phyloP scores from a whole-genome alignment of 2,888 invertebrate genomes.

The Lasioglossum villosulum region DNA sequence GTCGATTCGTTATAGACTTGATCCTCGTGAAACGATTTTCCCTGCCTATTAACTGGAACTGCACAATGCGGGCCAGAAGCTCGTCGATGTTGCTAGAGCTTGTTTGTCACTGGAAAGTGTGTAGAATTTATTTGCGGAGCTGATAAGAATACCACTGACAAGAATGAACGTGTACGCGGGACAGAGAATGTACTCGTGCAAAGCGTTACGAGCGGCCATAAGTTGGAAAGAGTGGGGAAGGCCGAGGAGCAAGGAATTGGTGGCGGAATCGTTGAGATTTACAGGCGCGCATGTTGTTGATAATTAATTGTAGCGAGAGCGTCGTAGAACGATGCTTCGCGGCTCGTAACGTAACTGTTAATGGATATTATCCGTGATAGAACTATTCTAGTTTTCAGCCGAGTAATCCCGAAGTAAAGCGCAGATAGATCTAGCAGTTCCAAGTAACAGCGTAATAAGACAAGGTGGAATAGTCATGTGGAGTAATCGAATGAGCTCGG shows the following conservation, averaged over 20 bases:
- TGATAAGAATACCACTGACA: neutral
- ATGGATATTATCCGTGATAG: constrained; percentile 63
- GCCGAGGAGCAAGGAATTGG: constrained; percentile 32
- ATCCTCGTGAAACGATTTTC: neutral
- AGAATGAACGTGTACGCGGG: neutral
- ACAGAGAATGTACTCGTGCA: constrained; percentile 18
- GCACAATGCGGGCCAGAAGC: neutral
- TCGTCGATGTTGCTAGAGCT: neutral
- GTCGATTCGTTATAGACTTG: neutral
- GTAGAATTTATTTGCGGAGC: neutral
- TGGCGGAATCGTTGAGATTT: constrained; percentile 52
- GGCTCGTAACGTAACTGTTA: constrained; percentile 64
- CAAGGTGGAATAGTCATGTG: constrained; percentile 59
- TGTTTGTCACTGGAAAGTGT: neutral
- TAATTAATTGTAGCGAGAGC: constrained; percentile 57
- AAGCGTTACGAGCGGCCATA: constrained; percentile 34
- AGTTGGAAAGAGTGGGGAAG: constrained; percentile 47
- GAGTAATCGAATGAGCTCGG: constrained; percentile 54
- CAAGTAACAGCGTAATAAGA: constrained; percentile 57
- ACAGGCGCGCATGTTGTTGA: constrained; percentile 53
- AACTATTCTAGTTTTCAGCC: constrained; percentile 64
- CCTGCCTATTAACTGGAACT: neutral
- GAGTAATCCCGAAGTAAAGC: constrained; percentile 57
- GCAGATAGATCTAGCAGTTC: constrained; percentile 55
- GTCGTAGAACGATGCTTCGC: constrained; percentile 59